Base-by-base conservation (phyloP, 37 sponge, comb jelly and placozoan species). In the Diacarnus erythraeanus region DNA sequence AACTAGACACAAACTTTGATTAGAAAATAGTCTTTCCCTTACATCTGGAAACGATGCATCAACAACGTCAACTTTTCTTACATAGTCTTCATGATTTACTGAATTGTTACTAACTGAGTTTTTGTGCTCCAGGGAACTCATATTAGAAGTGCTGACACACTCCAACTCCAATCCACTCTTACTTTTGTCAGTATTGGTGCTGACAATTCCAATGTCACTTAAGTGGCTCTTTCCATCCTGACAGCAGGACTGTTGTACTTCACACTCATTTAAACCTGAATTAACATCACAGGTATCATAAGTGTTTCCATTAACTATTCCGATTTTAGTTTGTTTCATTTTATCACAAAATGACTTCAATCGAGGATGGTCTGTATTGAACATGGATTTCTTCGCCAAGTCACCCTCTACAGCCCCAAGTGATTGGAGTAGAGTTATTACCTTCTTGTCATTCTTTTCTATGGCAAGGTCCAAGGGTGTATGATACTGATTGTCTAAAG, bases 381-480 rank as follows among this genome's bases (percentile, higher is more conserved):
- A 40, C 2, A 10, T 65, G 30, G 2, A 1, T 25, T 18, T 20
- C 21, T 34, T 58, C 10, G n/a, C 38, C 2, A 35, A 2, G 26
- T 59, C 57, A 21, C 59, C 76, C 21, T 56, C 2, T n/a, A 5
- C 2, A 1, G 38, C 36, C 20, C 76, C 76, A 20, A 75, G 38
- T 9, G 76, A 75, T 47, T 26, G 30, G 38, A 75, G 76, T 12
- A 75, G 59, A 33, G 8, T 59, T 22, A 75, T 47, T 18, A 35
- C 23, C 2, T 58, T 35, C 59, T 44, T 33, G n/a, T 20, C 21
- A 0, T 59, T 58, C n/a, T 29, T 38, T 58, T 58, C 36, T 3
- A 79, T 66, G 23, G 69, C 79, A 29, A 54, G 2, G 34, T 79
- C 79, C 38, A 79, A 66, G 20, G 79, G 79, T 3, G 79, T 68